Percentiles rank a stretch among this genome's conserved stretches.
Evolutionary conservation across 1,140 invertebrate genomes (phyloP).

Genomic region (Oreohelix idahoensis): DNA sequence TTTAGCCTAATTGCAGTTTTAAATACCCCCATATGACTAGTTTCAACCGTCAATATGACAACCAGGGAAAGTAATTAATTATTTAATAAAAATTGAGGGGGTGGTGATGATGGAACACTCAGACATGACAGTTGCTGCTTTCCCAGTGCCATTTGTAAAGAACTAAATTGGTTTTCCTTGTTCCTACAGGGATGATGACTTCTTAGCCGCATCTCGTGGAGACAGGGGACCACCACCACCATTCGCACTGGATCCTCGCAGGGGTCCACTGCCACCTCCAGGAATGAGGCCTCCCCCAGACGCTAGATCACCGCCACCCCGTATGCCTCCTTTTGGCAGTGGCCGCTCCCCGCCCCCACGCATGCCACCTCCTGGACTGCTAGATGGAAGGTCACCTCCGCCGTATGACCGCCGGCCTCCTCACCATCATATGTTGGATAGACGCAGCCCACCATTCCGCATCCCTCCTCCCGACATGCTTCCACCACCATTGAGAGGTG

Average conservation of each 20-base stretch:
- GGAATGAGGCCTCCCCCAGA: conserved; percentile 45
- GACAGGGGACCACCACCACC: conserved; percentile 41
- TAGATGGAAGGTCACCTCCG: conserved; percentile 54
- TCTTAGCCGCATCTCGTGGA: conserved; percentile 44
- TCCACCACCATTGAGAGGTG: conserved; percentile 43
- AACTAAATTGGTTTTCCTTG: background rate
- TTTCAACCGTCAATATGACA: no score
- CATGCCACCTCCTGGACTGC: conserved; percentile 45
- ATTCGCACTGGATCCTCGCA: conserved; percentile 31
- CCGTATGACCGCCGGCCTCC: conserved; percentile 52
- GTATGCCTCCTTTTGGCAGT: conserved; percentile 49
- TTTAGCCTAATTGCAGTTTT: no score
- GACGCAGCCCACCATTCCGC: conserved; percentile 53
- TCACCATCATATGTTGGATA: conserved; percentile 50
- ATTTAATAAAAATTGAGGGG: no score
- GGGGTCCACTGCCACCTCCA: conserved; percentile 24
- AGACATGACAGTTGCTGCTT: no score
- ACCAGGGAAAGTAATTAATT: no score
- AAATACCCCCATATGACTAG: no score
- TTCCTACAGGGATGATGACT: conserved; percentile 52
- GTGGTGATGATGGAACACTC: no score
- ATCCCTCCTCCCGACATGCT: conserved; percentile 55
- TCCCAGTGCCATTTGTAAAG: no score
- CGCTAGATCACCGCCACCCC: conserved; percentile 45
- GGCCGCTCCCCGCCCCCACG: conserved; percentile 48